Base-by-base conservation (phyloP, 1,140 invertebrate species). In the Drosophila repleta region DNA sequence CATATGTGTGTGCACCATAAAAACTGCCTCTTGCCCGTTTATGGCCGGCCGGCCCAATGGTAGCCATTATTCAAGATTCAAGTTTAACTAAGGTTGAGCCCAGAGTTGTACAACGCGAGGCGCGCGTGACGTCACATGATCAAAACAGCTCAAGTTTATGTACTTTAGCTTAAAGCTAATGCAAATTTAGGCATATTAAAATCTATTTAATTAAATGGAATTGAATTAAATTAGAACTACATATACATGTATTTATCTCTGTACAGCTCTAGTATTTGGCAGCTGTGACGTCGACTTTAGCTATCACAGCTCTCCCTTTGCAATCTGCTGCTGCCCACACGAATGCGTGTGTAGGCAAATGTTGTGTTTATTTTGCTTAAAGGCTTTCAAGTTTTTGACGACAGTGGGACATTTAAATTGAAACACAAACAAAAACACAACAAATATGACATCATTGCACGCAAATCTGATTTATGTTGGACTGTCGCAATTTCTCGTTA, bases 361-460 rank as follows among this genome's bases (percentile, higher is more conserved):
- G 60, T 46, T 61, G 21, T 77, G 58, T 78, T 71, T 74, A 53
- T 70, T 74, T 75, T 53, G 68, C 56, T 74, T 20, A 61, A 55
- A 68, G 57, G 41, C 58, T 61, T 60, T 51, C 48, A 29, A 51
- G 15, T 37, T 68, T 68, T 68, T 68, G 64, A 60, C 48, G 26
- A 55, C 26, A 55, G 26, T 10, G 51, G 32, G 63, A 62, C 60
- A 71, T 67, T 81, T 69, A 76, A 74, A 74, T 51, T 68, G 35
- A 68, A 79, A 57, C 45, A 60, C 55, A 79, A 65, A 62, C 48
- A 62, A 45, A 43, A 43, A 43, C n/a, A 71, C 29, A 32, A 32
- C 8, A 72, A 57, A 43, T 41, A 76, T 84, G 80, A 84, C 80
- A 84, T 84, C 80, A 84, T 82, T 82, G 74, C 51, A 10, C 35